phyloP scores from a whole-genome alignment of 2,113 vertebrate species.

The Trichomycterus rosablanca region DNA sequence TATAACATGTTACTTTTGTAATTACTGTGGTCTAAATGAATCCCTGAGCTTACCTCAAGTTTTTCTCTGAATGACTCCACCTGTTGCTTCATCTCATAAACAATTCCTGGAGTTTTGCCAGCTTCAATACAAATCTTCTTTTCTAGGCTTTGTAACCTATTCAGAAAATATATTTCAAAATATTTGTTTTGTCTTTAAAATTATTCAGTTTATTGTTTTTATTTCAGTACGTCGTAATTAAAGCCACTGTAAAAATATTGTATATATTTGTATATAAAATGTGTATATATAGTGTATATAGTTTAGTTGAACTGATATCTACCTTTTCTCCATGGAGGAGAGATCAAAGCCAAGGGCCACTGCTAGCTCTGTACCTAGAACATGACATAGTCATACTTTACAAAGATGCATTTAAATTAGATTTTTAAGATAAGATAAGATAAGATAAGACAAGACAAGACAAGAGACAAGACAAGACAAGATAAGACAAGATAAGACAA shows the following conservation, averaged over 20 bases:
- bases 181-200: not conserved
- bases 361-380: conserved; percentile 60
- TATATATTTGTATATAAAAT: not conserved
- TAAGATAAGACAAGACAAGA: too few species aligned
- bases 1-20: too few species aligned
- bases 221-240: too few species aligned
- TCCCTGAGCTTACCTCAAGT: conserved; percentile 60
- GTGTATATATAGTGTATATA: not conserved
- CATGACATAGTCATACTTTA: not conserved
- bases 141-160: conserved; percentile 69
- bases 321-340: conserved; percentile 74
- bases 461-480: too few species aligned
- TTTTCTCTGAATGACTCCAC: conserved; percentile 73
- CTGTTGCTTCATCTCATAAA: conserved; percentile 72
- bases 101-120: conserved; percentile 59
- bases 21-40: not conserved
- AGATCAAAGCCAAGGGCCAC: conserved; percentile 67
- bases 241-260: too few species aligned
- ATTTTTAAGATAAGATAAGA: too few species aligned
- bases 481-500: too few species aligned
- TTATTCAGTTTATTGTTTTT: not conserved
- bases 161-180: not conserved
- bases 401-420: too few species aligned
- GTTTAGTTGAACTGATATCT: not conserved
- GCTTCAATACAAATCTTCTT: conserved; percentile 65